Conservation (phyloP, 2,113 vertebrate genomes). For the Danionella cerebrum region DNA sequence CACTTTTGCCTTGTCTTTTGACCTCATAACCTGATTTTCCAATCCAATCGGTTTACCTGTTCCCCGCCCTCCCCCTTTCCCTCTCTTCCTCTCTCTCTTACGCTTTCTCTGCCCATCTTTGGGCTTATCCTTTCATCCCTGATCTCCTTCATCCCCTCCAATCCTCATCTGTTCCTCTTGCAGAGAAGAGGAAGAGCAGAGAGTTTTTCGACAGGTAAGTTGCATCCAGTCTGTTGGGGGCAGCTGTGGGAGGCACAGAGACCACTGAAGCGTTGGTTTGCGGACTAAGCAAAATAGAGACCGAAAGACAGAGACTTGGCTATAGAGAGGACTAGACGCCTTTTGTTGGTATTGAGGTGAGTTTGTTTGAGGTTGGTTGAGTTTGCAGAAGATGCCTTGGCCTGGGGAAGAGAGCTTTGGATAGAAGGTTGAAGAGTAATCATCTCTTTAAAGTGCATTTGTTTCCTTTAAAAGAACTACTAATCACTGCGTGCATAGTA, state of each 20-base stretch:
- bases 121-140: constrained; percentile 71
- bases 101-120: constrained; percentile 60
- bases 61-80: constrained; percentile 23
- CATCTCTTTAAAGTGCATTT: too few species aligned
- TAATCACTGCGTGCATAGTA: too few species aligned
- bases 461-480: too few species aligned
- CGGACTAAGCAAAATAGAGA: constrained; percentile 40
- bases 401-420: too few species aligned
- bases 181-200: constrained; percentile 50
- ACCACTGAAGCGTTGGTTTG: constrained; percentile 16
- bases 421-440: too few species aligned
- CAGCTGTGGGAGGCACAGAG: constrained; percentile 39
- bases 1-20: constrained; percentile 44
- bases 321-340: constrained; percentile 8
- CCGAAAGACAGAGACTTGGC: constrained; percentile 4
- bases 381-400: too few species aligned
- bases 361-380: constrained; percentile 36
- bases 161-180: constrained; percentile 61
- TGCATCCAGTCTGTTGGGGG: constrained; percentile 47
- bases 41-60: constrained; percentile 60
- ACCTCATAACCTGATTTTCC: constrained; percentile 60
- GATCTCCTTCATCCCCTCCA: constrained; percentile 72
- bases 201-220: constrained; percentile 53
- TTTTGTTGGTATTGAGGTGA: constrained; percentile 46
- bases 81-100: constrained; percentile 1